Base-by-base conservation (phyloP, 2,888 invertebrate species). In the Nysson spinosus region DNA sequence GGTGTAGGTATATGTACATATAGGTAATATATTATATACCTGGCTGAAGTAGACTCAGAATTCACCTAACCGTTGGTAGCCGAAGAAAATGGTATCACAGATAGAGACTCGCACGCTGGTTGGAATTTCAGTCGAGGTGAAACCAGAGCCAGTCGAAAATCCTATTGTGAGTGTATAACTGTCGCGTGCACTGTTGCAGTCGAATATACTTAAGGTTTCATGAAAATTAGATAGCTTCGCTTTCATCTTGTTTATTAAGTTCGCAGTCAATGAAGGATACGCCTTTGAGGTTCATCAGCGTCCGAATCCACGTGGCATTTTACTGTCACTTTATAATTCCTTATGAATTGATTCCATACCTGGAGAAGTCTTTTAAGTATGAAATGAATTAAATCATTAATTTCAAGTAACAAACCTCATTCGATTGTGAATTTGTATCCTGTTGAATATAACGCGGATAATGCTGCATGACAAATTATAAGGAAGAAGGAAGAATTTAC, bases 31-130 rank as follows among this genome's bases (percentile, higher is more conserved):
- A 9, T 22, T 34, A 5, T 14, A 4, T 6, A 40, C 7, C n/a
- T 26, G 28, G 7, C 16, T 11, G 16, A 49, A 30, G 30, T 17
- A 39, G 22, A 32, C n/a, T 0, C 7, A 30, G 51, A 55, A 60
- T 66, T 68, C 42, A 54, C 19, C 39, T 14, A 20, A 39, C 39
- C 7, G 17, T 5, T 6, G 14, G 12, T 19, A 35, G 19, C 26
- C 32, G 44, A 55, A 69, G 69, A 68, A 68, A 69, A 62, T 47
- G 68, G 57, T 54, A 68, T 67, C 62, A 57, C 56, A 24, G 54
- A 50, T 26, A 30, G 49, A 30, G 16, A 24, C 4, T 16, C 14
- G 14, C 50, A 24, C 17, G 19, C 22, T 14, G 20, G 32, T n/a
- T 37, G 56, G 43, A 55, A 64, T 52, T 51, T 51, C 51, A 52